Percentiles rank a stretch among this genome's conserved stretches.
Evolutionary conservation across 2,888 invertebrate species (phyloP).

Genomic region (Lithophane socia): DNA sequence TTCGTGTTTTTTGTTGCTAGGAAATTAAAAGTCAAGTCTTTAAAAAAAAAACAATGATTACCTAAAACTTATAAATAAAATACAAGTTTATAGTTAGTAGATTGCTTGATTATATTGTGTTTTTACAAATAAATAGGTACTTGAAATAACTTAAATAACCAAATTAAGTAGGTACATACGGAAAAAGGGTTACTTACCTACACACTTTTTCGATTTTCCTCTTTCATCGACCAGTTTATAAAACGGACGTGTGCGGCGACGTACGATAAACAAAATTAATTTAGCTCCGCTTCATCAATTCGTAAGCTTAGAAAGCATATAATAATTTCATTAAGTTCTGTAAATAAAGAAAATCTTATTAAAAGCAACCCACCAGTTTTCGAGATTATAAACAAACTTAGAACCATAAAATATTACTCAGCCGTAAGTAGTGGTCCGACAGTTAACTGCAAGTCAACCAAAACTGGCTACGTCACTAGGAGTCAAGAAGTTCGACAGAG

Average conservation of each 20-base stretch:
- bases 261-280: neutral
- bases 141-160: neutral
- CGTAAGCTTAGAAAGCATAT: neutral
- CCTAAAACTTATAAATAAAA: neutral
- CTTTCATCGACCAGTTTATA: conserved; percentile 1
- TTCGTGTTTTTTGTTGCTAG: neutral
- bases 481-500: conserved; percentile 68
- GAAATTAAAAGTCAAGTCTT: neutral
- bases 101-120: too few species aligned
- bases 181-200: neutral
- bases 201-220: neutral
- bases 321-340: neutral
- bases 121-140: neutral
- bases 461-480: conserved; percentile 70
- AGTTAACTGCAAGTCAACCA: conserved; percentile 61
- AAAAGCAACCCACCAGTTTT: conserved; percentile 1
- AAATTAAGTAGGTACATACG: neutral
- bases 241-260: too few species aligned
- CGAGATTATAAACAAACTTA: conserved; percentile 32
- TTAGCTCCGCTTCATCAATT: neutral
- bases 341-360: conserved; percentile 28
- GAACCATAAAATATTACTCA: conserved; percentile 49
- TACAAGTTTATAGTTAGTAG: neutral
- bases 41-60: neutral
- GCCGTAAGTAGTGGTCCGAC: conserved; percentile 25